A percentile compares a stretch with the other conserved stretches of the same genome.
These are phyloP conservation scores for Palythoa caribaeorum DNA, from an alignment of 92 coral and sea anemone species.

Conservation along the genomic window DNA sequence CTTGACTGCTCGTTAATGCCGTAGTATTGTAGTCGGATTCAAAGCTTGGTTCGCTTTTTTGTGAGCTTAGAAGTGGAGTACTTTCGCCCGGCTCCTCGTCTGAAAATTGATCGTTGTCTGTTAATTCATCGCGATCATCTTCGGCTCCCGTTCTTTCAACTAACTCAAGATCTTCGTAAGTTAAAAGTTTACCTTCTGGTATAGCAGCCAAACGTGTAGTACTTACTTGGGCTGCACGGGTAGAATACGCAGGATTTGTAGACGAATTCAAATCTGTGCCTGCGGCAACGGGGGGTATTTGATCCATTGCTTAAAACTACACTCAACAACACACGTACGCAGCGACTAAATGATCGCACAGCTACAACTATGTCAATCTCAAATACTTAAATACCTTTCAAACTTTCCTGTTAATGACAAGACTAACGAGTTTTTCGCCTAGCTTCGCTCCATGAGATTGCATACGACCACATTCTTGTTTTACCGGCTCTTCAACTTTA, in stretches of 20 bases:
- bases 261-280: slow-evolving; percentile 27
- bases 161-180: slow-evolving; percentile 32
- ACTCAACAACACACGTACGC: neutral
- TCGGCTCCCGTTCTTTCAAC: slow-evolving; percentile 14
- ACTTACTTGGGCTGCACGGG: neutral
- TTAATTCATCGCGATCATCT: neutral
- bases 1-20: slow-evolving; percentile 78
- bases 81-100: slow-evolving; percentile 15
- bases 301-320: neutral
- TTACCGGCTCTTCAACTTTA: neutral
- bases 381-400: neutral
- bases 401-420: slow-evolving; percentile 18
- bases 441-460: slow-evolving; percentile 13
- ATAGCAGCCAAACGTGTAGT: slow-evolving; percentile 21
- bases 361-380: neutral
- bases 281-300: neutral
- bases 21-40: slow-evolving; percentile 36
- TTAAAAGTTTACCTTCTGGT: slow-evolving; percentile 38
- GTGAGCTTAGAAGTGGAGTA: slow-evolving; percentile 30
- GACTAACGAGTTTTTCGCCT: slow-evolving; percentile 27
- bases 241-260: neutral
- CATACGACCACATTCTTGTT: neutral
- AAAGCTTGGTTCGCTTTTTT: slow-evolving; percentile 5
- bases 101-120: slow-evolving; percentile 20
- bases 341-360: too few species aligned